Evolutionary conservation across 2,113 vertebrate species (phyloP).

Genomic region (Clarias magur): DNA sequence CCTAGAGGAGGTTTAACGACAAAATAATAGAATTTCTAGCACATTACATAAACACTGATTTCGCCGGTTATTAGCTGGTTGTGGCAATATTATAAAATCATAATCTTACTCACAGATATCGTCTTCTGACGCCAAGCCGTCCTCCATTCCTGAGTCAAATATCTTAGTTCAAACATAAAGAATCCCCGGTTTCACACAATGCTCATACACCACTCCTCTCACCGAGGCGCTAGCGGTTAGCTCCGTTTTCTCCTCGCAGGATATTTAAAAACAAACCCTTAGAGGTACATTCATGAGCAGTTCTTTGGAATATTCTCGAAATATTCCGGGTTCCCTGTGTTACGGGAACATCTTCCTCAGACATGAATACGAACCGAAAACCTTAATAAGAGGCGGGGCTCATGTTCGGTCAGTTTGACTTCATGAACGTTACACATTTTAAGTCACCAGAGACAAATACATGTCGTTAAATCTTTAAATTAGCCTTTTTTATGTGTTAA

Average conservation of each 20-base stretch:
- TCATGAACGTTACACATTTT: background rate
- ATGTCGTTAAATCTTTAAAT: background rate
- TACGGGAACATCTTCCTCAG: background rate
- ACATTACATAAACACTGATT: background rate
- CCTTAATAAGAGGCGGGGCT: background rate
- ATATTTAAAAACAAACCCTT: background rate
- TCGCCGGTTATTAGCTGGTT: background rate
- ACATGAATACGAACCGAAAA: background rate
- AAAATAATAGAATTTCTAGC: background rate
- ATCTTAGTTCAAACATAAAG: background rate
- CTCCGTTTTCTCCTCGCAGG: background rate
- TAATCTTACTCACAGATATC: slow-evolving; percentile 66
- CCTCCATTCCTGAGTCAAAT: slow-evolving; percentile 24
- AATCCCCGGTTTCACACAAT: background rate
- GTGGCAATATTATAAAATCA: background rate
- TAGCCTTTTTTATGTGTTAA: too few species aligned
- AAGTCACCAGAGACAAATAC: background rate
- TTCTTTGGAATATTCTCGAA: background rate
- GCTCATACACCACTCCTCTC: background rate
- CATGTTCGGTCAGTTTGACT: background rate
- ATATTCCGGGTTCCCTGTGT: background rate
- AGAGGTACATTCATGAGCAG: background rate
- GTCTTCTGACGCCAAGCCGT: slow-evolving; percentile 67
- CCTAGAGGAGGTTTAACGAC: too few species aligned
- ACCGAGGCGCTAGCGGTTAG: background rate